A percentile compares a stretch with the other conserved stretches of the same genome.
Evolutionary conservation across 2,888 invertebrate species (phyloP).

Genomic region (Scaeva pyrastri): DNA sequence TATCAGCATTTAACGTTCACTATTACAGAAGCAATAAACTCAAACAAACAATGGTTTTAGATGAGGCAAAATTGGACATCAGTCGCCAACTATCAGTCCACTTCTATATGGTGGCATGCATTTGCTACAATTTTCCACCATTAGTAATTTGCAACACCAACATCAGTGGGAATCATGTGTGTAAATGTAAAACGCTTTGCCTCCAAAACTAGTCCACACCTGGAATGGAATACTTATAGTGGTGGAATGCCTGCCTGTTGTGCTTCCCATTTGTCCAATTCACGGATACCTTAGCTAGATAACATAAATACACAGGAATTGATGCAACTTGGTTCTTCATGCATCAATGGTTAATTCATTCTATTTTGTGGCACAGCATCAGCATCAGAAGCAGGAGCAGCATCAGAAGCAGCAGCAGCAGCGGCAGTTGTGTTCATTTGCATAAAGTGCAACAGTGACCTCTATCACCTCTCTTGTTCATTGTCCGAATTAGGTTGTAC

Average conservation of each 20-base stretch:
- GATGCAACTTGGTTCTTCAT: slow-evolving; percentile 11
- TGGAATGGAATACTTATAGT: no score
- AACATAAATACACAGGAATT: slow-evolving; percentile 1
- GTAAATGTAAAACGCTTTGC: slow-evolving; percentile 39
- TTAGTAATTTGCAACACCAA: slow-evolving; percentile 7
- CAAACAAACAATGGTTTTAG: neutral
- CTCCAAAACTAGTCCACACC: neutral
- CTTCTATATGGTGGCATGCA: neutral
- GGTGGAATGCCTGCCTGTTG: neutral
- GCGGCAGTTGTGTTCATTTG: slow-evolving; percentile 48
- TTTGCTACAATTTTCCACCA: neutral
- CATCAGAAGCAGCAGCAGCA: slow-evolving; percentile 16
- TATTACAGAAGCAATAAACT: neutral
- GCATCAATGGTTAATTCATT: slow-evolving; percentile 44
- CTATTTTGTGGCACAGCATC: slow-evolving; percentile 27
- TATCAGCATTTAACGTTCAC: neutral
- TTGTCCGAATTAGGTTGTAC: slow-evolving; percentile 23
- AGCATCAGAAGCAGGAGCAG: slow-evolving; percentile 15
- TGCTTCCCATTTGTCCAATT: slow-evolving; percentile 23
- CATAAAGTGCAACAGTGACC: slow-evolving; percentile 70
- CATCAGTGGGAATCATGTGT: slow-evolving; percentile 48
- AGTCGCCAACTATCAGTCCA: neutral
- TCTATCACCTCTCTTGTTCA: slow-evolving; percentile 49
- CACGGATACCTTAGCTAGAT: no score
- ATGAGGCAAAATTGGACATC: slow-evolving; percentile 25